These are phyloP conservation scores for Dolichallabes microphthalmus DNA, from an alignment of 2,113 vertebrate genomes.

Conservation along the genomic window DNA sequence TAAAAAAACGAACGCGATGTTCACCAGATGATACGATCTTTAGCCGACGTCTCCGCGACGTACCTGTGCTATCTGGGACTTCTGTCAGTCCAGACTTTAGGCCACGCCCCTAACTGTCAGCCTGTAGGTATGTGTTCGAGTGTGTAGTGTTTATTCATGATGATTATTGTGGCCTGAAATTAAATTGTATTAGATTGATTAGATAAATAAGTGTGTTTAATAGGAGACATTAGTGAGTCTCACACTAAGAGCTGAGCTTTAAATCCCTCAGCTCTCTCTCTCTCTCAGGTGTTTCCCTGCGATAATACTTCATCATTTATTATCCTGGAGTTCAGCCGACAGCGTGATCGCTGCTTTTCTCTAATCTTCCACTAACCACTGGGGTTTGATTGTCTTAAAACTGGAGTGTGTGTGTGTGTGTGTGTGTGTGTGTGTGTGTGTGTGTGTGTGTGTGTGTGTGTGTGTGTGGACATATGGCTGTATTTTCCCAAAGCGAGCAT, in stretches of 20 bases:
- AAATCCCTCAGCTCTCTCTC: not conserved
- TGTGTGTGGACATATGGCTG: not conserved
- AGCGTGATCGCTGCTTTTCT: slow-evolving; percentile 18
- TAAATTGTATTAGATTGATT: not conserved
- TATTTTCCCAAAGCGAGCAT: not conserved
- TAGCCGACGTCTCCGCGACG: no score
- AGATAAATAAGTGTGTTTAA: not conserved
- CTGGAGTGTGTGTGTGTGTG: not conserved
- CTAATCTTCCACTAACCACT: slow-evolving; percentile 21
- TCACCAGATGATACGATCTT: no score
- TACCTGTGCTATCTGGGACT: no score
- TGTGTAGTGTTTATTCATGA: not conserved
- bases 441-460: no score
- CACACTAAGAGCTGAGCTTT: not conserved
- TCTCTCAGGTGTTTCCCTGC: slow-evolving; percentile 13
- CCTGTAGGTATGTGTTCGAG: not conserved
- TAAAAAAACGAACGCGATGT: no score
- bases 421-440: no score
- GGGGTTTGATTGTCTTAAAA: slow-evolving; percentile 18
- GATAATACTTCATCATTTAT: slow-evolving; percentile 15
- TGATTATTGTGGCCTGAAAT: not conserved
- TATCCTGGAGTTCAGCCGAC: slow-evolving; percentile 15
- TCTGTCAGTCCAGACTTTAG: not conserved
- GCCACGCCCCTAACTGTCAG: not conserved
- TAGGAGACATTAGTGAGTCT: not conserved